Conservation (phyloP, 2,888 invertebrate genomes). For the Ametastegia equiseti region DNA sequence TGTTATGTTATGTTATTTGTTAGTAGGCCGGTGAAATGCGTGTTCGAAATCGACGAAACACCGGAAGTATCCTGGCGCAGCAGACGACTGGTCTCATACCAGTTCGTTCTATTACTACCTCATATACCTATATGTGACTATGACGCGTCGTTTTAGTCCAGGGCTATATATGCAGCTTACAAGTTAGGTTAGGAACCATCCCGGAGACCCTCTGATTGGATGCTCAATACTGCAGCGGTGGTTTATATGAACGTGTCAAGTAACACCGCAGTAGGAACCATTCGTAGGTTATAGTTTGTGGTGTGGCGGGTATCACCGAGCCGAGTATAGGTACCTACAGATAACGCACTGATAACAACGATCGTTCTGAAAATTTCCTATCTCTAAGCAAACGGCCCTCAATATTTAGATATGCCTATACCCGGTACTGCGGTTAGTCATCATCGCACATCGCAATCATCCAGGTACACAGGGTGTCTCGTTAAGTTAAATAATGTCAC, state of each 20-base stretch:
- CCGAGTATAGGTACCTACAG: no score
- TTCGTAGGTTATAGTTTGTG: no score
- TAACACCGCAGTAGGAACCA: not conserved
- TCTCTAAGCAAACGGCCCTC: constrained; percentile 18
- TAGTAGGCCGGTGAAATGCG: not conserved
- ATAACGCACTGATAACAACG: constrained; percentile 9
- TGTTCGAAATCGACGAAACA: constrained; percentile 22
- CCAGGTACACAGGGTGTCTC: no score
- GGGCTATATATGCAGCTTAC: not conserved
- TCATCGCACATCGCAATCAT: not conserved
- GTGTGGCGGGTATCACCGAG: constrained; percentile 8
- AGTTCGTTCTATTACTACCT: not conserved
- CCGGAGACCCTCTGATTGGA: constrained; percentile 6
- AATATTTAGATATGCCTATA: not conserved
- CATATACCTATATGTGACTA: not conserved
- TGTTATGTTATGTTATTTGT: no score
- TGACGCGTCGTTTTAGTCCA: not conserved
- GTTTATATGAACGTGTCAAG: constrained; percentile 29
- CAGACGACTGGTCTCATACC: not conserved
- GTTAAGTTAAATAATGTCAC: no score
- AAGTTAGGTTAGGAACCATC: constrained; percentile 2
- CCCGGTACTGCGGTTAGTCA: not conserved
- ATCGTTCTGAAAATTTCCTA: constrained; percentile 9
- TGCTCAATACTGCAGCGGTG: constrained; percentile 9
- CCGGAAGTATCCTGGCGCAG: constrained; percentile 2